Base-by-base conservation (phyloP, 2,113 vertebrate species). In the Cynoglossus semilaevis region DNA sequence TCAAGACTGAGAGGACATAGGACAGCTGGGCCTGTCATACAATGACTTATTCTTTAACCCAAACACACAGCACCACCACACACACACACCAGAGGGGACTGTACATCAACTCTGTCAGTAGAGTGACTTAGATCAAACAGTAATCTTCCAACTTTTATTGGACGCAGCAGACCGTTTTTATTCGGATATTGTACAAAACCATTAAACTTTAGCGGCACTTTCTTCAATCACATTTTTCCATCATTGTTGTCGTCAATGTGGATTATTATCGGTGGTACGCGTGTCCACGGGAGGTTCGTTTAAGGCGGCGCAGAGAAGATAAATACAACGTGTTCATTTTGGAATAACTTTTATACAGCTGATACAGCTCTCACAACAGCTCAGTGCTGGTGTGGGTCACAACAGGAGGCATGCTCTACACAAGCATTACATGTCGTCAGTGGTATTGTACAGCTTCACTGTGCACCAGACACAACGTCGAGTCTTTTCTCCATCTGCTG, bases 21-120 rank as follows among this genome's bases (percentile, higher is more conserved):
- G 70, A 84, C 88, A 85, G 86, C 84, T 89, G 87, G n/a, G 70
- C 58, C 65, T 73, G 81, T 85, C 80, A 66, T 51, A 83, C 76
- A 85, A 84, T 80, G 75, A 88, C 79, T 85, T 87, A 84, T 77
- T 83, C 77, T 83, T 63, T 38, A 68, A 49, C 46, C 54, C 37
- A 61, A 16, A 70, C 50, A 63, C 60, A 55, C 41, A 45, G n/a
- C n/a, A n/a, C n/a, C n/a, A n/a, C n/a, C 58, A 46, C 46, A 12
- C 55, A 22, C 67, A 11, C 59, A 41, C 41, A 62, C 16, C 40
- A 59, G 22, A n/a, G 17, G 51, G 38, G 15, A 58, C 44, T 51
- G 29, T 51, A 56, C 51, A 56, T 41, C 68, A 65, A 51, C 55
- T 18, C 8, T 60, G 9, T 13, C 22, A 9, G 62, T 7, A 16